Evolutionary conservation across 2,797 vertebrate genomes (phyloP).

Genomic region (Cheirogaleus major): DNA sequence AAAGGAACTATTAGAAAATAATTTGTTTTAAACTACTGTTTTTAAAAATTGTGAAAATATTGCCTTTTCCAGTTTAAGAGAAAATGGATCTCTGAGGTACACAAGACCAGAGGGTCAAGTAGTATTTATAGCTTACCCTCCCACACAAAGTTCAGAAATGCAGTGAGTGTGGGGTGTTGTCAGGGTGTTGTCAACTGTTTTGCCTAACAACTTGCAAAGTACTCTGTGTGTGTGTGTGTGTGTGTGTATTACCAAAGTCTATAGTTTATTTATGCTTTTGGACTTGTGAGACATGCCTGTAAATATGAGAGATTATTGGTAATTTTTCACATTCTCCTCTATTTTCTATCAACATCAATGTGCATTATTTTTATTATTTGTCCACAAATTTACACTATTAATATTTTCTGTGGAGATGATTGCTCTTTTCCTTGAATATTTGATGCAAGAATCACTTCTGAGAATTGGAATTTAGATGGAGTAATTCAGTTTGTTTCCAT

Average conservation of each 20-base stretch:
- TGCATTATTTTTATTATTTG: constrained; percentile 35
- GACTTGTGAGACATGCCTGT: not conserved
- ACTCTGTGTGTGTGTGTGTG: not conserved
- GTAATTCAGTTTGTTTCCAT: constrained; percentile 51
- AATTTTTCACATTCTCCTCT: not conserved
- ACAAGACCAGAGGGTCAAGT: not conserved
- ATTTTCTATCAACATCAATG: not conserved
- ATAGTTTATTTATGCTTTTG: constrained; percentile 29
- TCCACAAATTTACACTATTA: not conserved
- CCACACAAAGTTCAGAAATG: constrained; percentile 28
- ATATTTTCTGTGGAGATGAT: constrained; percentile 4
- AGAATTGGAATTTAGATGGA: constrained; percentile 67
- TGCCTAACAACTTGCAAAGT: constrained; percentile 18
- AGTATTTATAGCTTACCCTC: constrained; percentile 29
- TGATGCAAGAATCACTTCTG: constrained; percentile 57
- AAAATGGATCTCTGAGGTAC: constrained; percentile 31
- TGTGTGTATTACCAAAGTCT: not conserved
- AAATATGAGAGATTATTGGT: not conserved
- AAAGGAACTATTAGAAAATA: constrained; percentile 5
- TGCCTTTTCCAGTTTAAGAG: constrained; percentile 41
- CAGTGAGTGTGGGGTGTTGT: not conserved
- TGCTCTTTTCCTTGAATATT: constrained; percentile 60
- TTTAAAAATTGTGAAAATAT: constrained; percentile 50
- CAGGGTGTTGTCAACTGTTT: not conserved
- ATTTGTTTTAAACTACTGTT: not conserved